Conservation (phyloP, 2,797 vertebrate genomes). For the Periparus ater region DNA sequence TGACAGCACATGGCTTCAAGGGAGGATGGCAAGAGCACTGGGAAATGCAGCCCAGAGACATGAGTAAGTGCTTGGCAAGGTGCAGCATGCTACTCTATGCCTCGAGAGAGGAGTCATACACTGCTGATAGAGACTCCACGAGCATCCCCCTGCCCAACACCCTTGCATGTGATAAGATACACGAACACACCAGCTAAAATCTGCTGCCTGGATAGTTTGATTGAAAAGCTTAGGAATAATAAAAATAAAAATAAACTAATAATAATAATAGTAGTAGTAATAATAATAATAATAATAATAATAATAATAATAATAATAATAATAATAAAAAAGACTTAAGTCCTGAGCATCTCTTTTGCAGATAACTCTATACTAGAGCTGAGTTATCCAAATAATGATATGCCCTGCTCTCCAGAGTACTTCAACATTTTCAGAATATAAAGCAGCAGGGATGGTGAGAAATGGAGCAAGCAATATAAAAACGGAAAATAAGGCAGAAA, state of each 20-base stretch:
- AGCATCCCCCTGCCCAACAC: background rate
- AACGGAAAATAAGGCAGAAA: conserved; percentile 30
- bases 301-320: too few species aligned
- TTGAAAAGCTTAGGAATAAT: background rate
- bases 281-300: background rate
- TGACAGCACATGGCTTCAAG: conserved; percentile 3
- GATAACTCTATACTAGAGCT: background rate
- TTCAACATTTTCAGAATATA: background rate
- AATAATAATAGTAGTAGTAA: too few species aligned
- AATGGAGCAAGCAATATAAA: background rate
- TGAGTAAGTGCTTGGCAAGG: conserved; percentile 1
- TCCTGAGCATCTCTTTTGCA: background rate
- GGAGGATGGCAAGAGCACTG: background rate
- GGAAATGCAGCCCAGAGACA: conserved; percentile 15
- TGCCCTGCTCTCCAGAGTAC: background rate
- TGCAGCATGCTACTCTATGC: background rate
- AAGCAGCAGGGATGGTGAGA: background rate
- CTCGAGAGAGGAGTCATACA: background rate
- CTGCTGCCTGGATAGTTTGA: background rate
- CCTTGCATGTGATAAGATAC: background rate
- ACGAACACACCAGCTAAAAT: background rate
- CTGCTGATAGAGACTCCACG: background rate
- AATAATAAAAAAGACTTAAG: background rate
- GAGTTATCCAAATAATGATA: background rate
- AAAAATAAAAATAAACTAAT: background rate